A percentile compares a stretch with the other conserved stretches of the same genome.
These are phyloP conservation scores for Hemicentrotus pulcherrimus DNA, from an alignment of 35 echinoderm and acorn worm species.

Conservation along the genomic window DNA sequence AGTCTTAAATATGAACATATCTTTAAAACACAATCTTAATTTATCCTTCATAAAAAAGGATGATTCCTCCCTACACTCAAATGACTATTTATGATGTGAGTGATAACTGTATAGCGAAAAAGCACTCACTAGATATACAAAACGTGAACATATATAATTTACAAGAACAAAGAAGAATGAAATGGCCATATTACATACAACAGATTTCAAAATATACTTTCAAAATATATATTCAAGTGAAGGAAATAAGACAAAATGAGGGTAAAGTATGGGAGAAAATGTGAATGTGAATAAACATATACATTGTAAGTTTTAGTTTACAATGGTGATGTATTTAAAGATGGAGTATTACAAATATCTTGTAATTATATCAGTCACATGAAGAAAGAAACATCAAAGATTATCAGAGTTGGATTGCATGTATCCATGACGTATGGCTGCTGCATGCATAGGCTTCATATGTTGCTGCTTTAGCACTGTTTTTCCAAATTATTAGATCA, in stretches of 20 bases:
- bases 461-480: too few relatives aligned
- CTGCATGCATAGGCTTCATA: too few relatives aligned
- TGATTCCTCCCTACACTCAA: neutral
- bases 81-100: neutral
- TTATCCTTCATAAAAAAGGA: constrained; percentile 2
- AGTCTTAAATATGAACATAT: constrained; percentile 37
- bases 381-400: neutral
- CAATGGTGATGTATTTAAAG: neutral
- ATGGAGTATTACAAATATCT: neutral
- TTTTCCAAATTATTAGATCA: too few relatives aligned
- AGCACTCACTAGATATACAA: constrained; percentile 37
- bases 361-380: neutral
- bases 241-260: constrained; percentile 7
- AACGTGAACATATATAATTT: constrained; percentile 37
- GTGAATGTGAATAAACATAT: neutral
- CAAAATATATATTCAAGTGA: constrained; percentile 37
- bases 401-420: too few relatives aligned
- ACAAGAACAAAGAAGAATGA: neutral
- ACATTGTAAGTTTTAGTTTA: neutral
- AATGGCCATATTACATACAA: constrained; percentile 28
- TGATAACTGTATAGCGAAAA: neutral
- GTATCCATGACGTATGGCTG: too few relatives aligned
- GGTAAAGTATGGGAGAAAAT: neutral
- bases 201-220: constrained; percentile 28
- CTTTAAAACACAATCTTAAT: constrained; percentile 4